Conservation (phyloP, 2,888 invertebrate genomes). For the Holacanthella duospinosa region DNA sequence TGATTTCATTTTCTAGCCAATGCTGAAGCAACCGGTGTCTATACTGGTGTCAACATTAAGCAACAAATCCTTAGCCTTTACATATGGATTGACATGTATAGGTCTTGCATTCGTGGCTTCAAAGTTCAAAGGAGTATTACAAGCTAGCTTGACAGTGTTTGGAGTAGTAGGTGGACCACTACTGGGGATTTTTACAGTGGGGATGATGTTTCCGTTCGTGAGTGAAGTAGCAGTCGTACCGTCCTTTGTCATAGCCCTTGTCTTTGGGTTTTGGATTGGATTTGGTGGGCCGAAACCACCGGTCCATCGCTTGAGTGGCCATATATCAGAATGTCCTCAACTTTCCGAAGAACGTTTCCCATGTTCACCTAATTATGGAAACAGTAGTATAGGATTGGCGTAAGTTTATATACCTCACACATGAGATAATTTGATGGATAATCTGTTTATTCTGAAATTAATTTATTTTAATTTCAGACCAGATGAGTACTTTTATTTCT, state of each 20-base stretch:
- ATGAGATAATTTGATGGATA: background rate
- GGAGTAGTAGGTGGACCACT: constrained; percentile 66
- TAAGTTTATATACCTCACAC: background rate
- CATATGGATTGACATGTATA: constrained; percentile 64
- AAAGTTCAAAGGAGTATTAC: constrained; percentile 72
- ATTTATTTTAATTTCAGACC: background rate
- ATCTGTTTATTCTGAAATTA: too few relatives aligned
- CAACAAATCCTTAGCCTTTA: constrained; percentile 51
- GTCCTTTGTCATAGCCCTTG: constrained; percentile 33
- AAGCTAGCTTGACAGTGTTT: constrained; percentile 73
- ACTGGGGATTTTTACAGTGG: constrained; percentile 72
- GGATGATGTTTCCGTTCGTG: constrained; percentile 65
- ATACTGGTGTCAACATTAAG: constrained; percentile 24
- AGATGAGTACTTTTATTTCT: constrained; percentile 39
- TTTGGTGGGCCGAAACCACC: constrained; percentile 67
- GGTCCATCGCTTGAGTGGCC: constrained; percentile 39
- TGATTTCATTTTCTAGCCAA: constrained; percentile 23
- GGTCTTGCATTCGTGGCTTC: constrained; percentile 73
- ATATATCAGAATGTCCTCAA: background rate
- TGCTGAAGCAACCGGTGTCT: constrained; percentile 14
- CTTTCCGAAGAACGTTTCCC: background rate
- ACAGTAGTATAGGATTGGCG: background rate
- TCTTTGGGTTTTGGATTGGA: constrained; percentile 67
- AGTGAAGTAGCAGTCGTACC: constrained; percentile 52
- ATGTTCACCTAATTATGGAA: background rate